These are phyloP conservation scores for Darevskia nairensis DNA, from an alignment of 2,797 vertebrate species.

Conservation along the genomic window DNA sequence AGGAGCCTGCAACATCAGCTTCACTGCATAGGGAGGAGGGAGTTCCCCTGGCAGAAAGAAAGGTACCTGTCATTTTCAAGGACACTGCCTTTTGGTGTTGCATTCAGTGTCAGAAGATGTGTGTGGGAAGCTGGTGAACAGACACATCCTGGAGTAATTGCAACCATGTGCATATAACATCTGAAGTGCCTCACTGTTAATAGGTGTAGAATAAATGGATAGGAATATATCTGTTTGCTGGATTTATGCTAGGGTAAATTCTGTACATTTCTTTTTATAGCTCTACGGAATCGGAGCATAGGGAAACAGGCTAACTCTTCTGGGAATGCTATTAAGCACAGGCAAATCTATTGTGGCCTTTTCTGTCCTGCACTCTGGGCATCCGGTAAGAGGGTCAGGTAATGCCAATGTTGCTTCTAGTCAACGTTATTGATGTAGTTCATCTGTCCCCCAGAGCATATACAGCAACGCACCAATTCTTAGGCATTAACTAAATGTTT, in stretches of 20 bases:
- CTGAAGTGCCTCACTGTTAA: neutral
- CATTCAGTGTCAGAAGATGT: neutral
- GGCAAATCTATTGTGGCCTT: neutral
- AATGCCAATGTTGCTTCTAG: conserved; percentile 1
- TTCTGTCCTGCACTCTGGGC: neutral
- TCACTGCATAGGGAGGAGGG: neutral
- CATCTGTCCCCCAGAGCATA: conserved; percentile 6
- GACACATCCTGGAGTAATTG: neutral
- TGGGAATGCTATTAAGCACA: neutral
- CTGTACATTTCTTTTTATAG: neutral
- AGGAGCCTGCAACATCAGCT: neutral
- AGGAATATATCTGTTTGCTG: neutral
- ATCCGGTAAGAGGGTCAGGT: neutral
- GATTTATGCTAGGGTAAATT: neutral
- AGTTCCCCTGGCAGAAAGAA: neutral
- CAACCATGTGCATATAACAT: neutral
- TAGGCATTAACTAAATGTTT: neutral
- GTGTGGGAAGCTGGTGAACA: neutral
- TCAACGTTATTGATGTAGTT: conserved; percentile 2
- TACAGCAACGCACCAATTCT: neutral
- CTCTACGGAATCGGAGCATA: neutral
- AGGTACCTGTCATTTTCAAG: neutral
- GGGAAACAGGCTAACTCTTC: neutral
- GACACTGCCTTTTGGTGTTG: neutral
- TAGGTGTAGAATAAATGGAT: neutral